Conservation (phyloP, 2,888 invertebrate species). For the Pseudococcus longispinus region DNA sequence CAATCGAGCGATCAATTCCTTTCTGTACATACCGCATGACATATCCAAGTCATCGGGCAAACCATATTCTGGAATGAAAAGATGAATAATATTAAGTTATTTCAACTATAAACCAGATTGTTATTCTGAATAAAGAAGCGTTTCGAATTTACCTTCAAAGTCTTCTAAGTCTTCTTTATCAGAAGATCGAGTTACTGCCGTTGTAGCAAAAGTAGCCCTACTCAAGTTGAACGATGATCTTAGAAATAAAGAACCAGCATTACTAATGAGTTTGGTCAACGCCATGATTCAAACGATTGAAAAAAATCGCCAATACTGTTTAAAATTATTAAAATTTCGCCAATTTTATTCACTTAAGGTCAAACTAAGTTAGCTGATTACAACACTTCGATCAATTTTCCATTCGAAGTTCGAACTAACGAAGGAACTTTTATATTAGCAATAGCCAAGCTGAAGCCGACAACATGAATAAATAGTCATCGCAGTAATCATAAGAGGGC, state of each 20-base stretch:
- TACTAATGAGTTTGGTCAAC: background rate
- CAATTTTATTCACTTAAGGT: background rate
- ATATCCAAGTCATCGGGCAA: constrained; percentile 19
- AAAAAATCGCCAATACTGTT: background rate
- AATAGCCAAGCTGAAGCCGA: too few relatives aligned
- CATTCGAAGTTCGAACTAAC: too few relatives aligned
- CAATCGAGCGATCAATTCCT: constrained; percentile 11
- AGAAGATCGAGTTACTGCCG: background rate
- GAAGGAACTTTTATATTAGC: too few relatives aligned
- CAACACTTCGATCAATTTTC: too few relatives aligned
- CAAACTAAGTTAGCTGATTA: background rate
- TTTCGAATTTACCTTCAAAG: background rate
- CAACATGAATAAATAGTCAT: too few relatives aligned
- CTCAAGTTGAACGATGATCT: background rate
- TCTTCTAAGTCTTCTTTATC: background rate
- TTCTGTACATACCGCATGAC: constrained; percentile 29
- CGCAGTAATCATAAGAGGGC: too few relatives aligned
- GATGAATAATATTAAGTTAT: background rate
- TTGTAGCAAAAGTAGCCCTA: background rate
- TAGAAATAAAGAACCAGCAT: background rate
- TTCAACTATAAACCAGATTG: too few relatives aligned
- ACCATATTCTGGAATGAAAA: background rate
- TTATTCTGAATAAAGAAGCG: background rate
- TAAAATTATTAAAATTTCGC: background rate
- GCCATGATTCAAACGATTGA: background rate